These are phyloP conservation scores for Centrocercus urophasianus DNA, from an alignment of 2,113 vertebrate species.

Conservation along the genomic window DNA sequence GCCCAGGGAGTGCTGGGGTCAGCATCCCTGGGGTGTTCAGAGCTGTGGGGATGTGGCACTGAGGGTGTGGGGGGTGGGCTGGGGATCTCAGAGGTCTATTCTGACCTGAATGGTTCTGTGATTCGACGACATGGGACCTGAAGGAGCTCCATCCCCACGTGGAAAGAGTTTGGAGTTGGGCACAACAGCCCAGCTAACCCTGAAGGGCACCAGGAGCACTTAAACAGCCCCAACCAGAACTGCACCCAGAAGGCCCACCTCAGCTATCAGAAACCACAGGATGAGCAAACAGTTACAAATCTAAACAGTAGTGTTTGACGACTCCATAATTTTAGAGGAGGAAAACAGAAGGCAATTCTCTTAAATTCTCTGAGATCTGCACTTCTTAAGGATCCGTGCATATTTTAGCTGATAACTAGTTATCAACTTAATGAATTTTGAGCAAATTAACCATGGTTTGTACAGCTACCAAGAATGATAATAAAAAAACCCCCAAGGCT, in stretches of 20 bases:
- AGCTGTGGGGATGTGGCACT: background rate
- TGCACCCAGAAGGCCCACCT: background rate
- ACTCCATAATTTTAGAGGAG: background rate
- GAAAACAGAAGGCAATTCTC: background rate
- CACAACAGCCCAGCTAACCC: background rate
- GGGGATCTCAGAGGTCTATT: background rate
- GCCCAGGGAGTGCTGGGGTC: background rate
- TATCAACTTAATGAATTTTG: background rate
- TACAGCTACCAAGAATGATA: background rate
- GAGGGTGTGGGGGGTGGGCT: too few species aligned
- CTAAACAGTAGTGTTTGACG: background rate
- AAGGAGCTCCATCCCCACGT: background rate
- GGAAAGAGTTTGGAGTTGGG: background rate
- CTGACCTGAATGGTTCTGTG: background rate
- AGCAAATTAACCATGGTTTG: background rate
- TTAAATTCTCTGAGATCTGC: too few species aligned
- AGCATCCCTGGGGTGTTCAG: background rate
- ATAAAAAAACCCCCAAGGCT: background rate
- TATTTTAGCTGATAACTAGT: background rate
- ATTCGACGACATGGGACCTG: background rate
- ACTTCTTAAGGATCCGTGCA: background rate
- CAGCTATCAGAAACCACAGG: background rate
- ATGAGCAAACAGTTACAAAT: background rate
- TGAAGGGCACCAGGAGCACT: background rate
- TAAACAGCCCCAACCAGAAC: background rate